A percentile compares a stretch with the other conserved stretches of the same genome.
phyloP scores from a whole-genome alignment of 2,797 vertebrate genomes.

The Smutsia temminckii region DNA sequence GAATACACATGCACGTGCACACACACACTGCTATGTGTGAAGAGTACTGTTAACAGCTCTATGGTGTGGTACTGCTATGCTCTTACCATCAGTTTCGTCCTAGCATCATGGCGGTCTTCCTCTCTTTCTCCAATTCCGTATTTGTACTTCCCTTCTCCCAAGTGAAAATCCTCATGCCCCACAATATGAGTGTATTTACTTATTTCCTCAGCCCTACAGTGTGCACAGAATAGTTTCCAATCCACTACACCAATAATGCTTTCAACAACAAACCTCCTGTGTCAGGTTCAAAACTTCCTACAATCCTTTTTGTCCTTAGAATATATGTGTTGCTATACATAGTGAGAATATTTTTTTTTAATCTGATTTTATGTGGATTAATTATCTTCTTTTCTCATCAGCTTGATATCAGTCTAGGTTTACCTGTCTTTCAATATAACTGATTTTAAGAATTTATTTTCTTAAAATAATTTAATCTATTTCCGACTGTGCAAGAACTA shows the following conservation, averaged over 20 bases:
- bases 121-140: background rate
- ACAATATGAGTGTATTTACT: background rate
- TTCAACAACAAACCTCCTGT: background rate
- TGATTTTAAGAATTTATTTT: conserved; percentile 27
- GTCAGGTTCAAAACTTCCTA: background rate
- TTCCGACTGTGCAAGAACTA: conserved; percentile 12
- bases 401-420: background rate
- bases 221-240: background rate
- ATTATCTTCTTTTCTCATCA: background rate
- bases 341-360: background rate
- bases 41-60: background rate
- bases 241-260: background rate
- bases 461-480: background rate
- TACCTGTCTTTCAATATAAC: conserved; percentile 5
- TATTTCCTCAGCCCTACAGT: background rate
- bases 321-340: background rate
- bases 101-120: background rate
- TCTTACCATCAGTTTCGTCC: background rate
- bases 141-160: background rate
- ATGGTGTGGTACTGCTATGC: too few relatives aligned
- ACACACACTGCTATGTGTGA: background rate
- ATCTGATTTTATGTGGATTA: background rate
- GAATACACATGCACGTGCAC: background rate
- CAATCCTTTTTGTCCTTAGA: background rate
- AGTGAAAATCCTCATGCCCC: background rate